Conservation (phyloP, 2,797 vertebrate genomes). For the Protonibea diacanthus region DNA sequence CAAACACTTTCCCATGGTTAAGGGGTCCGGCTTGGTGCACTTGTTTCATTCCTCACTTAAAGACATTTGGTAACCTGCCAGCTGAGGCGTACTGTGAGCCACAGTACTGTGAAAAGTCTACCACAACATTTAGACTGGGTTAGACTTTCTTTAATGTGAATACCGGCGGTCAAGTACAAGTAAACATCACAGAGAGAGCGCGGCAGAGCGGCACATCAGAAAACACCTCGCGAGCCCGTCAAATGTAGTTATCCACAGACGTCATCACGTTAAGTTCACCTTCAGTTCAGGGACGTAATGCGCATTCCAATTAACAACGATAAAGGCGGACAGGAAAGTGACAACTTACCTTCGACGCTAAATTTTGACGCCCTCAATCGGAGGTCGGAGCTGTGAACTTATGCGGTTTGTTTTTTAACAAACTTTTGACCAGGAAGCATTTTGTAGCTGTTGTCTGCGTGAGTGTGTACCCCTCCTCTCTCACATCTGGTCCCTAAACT, state of each 20-base stretch:
- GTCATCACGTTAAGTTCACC: slow-evolving; percentile 72
- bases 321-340: neutral
- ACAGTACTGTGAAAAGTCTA: neutral
- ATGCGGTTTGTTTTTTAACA: slow-evolving; percentile 29
- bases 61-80: neutral
- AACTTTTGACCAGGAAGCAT: slow-evolving; percentile 58
- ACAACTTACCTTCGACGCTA: slow-evolving; percentile 58
- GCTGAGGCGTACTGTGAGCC: neutral
- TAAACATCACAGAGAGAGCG: neutral
- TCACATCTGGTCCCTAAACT: slow-evolving; percentile 66
- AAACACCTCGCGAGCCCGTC: neutral
- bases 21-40: slow-evolving; percentile 13
- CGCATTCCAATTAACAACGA: slow-evolving; percentile 9
- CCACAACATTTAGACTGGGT: neutral
- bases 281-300: slow-evolving; percentile 44
- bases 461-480: slow-evolving; percentile 66
- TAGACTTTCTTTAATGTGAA: neutral
- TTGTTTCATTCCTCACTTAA: slow-evolving; percentile 30
- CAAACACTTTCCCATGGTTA: neutral
- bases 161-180: neutral
- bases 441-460: slow-evolving; percentile 45
- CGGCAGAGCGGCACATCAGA: neutral
- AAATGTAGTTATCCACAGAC: slow-evolving; percentile 27
- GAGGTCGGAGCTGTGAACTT: slow-evolving; percentile 39
- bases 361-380: neutral